Evolutionary conservation across 2,888 invertebrate genomes (phyloP).

Genomic region (Mactromeris polynyma): DNA sequence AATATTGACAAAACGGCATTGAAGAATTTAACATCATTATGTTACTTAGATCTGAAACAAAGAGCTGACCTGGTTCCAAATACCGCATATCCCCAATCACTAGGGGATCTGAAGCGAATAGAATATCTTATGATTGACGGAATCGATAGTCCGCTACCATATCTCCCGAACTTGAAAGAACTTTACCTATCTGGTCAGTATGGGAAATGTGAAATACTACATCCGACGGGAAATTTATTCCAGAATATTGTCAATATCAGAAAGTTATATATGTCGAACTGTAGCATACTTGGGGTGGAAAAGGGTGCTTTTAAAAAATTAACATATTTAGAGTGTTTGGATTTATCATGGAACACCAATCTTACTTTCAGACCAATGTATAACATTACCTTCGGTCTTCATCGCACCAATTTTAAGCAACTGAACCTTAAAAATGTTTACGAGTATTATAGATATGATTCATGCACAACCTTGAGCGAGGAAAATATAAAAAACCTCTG

Average conservation of each 20-base stretch:
- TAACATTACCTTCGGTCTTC: slow-evolving; percentile 34
- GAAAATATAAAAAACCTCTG: not conserved
- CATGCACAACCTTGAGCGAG: not conserved
- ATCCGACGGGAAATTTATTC: not conserved
- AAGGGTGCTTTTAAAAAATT: not conserved
- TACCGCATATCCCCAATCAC: slow-evolving; percentile 1
- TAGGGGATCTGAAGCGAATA: not conserved
- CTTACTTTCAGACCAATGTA: not conserved
- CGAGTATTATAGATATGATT: not conserved
- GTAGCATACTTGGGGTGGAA: slow-evolving; percentile 6
- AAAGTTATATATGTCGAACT: slow-evolving; percentile 26
- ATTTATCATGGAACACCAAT: slow-evolving; percentile 36
- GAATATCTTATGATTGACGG: slow-evolving; percentile 37
- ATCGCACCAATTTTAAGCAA: not conserved
- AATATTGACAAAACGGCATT: not conserved
- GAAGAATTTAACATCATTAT: not conserved
- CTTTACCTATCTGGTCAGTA: slow-evolving; percentile 35
- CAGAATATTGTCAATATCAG: not conserved
- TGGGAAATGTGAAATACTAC: slow-evolving; percentile 22
- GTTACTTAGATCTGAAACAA: slow-evolving; percentile 38
- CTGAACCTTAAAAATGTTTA: slow-evolving; percentile 32
- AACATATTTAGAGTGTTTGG: slow-evolving; percentile 15
- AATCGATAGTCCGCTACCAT: not conserved
- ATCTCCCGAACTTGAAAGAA: not conserved
- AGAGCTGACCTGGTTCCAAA: not conserved